Base-by-base conservation (phyloP, 1,140 invertebrate species). In the Neelides sp. region DNA sequence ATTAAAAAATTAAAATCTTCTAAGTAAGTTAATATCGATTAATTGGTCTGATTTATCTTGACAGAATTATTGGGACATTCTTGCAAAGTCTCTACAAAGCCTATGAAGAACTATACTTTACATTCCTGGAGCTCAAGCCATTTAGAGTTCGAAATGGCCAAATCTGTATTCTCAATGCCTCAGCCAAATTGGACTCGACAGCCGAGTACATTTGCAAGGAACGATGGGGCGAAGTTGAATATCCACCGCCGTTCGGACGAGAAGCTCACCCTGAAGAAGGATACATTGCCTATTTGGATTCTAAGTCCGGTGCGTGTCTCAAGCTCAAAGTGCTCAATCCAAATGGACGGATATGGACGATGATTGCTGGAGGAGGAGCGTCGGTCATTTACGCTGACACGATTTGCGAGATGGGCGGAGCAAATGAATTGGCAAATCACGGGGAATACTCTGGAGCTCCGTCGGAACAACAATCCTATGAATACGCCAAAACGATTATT, bases 381-480 rank as follows among this genome's bases (percentile, higher is more conserved):
- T 98, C 93, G 35, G 96, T 99, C n/a, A 96, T 98, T 59, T 99
- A 98, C 72, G 88, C 88, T 19, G 96, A 99, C 68, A 99, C 96
- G 1, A 92, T 99, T 62, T 98, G 95, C 70, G 94, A 98, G 66
- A 71, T 97, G 39, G 95, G 94, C 3, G 92, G 88, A 2, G 82
- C 92, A 3, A 67, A 68, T 1, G 94, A 98, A 69, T 71, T 99
- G 43, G 94, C 95, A 37, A 99, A 99, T 68, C 99, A 98, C 69
- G 96, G 96, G 20, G 96, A 99, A 73, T 99, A 99, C 71, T 96
- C 91, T 41, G 95, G 94, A 2, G 96, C 96, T 2, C 96, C 95
- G 4, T 95, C 87, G 30, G 95, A 99, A 70, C 85, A 90, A 60
- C 96, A 99, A 72, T 98, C 96, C 1, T 98, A 96, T 54, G 95